Conservation (phyloP, 2,797 vertebrate genomes). For the Parauchenoglanis punctatus region DNA sequence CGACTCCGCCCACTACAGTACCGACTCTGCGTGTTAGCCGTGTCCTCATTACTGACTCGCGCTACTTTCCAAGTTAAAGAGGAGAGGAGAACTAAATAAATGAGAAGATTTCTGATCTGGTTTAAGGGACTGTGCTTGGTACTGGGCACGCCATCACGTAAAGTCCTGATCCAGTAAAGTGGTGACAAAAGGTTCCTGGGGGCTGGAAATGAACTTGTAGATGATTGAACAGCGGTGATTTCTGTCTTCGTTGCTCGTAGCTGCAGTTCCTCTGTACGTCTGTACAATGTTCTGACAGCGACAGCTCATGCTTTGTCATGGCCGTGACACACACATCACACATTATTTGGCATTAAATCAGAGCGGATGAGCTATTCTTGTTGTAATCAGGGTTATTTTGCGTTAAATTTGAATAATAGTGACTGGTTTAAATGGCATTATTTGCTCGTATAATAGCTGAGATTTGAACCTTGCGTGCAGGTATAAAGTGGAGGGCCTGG, state of each 20-base stretch:
- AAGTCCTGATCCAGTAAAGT: not conserved
- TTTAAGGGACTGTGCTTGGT: not conserved
- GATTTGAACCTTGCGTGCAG: slow-evolving; percentile 60
- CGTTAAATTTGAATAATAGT: not conserved
- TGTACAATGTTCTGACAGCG: not conserved
- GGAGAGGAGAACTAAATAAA: not conserved
- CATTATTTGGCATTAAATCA: not conserved
- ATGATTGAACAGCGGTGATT: not conserved
- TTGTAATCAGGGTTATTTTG: not conserved
- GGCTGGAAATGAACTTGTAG: not conserved
- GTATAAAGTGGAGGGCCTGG: slow-evolving; percentile 81
- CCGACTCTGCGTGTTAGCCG: not conserved
- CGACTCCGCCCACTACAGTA: not conserved
- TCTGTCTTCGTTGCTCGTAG: not conserved
- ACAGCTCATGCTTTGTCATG: not conserved
- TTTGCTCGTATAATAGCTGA: not conserved
- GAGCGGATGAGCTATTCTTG: not conserved
- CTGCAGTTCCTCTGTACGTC: too few species aligned
- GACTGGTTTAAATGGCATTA: not conserved
- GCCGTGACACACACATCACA: not conserved
- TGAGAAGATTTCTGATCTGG: not conserved
- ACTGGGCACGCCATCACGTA: not conserved
- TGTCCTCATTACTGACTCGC: not conserved
- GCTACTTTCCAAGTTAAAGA: not conserved
- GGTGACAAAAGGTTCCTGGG: not conserved